Conservation (phyloP, 1,140 invertebrate species). For the Eriosoma lanigerum region DNA sequence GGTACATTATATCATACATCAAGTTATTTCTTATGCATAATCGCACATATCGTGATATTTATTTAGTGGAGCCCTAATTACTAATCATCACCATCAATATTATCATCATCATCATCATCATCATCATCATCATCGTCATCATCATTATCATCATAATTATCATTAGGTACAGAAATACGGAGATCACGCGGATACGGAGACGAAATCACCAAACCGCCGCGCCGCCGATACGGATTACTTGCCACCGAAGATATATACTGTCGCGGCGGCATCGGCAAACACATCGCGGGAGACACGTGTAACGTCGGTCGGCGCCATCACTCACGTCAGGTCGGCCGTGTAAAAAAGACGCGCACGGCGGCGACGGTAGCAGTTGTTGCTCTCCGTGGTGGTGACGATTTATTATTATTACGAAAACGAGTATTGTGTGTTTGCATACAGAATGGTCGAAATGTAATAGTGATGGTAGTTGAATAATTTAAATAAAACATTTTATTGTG, state of each 20-base stretch:
- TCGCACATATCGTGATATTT: no score
- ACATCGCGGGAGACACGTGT: background rate
- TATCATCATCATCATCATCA: no score
- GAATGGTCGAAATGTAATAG: no score
- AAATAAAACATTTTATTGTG: no score
- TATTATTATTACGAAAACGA: conserved; percentile 9
- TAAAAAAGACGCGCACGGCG: conserved; percentile 25
- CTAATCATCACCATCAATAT: no score
- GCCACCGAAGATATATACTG: conserved; percentile 34
- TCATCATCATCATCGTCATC: no score
- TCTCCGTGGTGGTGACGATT: background rate
- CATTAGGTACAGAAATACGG: no score
- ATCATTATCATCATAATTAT: no score
- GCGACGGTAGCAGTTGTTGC: background rate
- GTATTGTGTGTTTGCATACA: background rate
- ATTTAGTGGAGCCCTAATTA: no score
- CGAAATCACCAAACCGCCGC: background rate
- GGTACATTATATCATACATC: no score
- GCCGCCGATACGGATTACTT: conserved; percentile 35
- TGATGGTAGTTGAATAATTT: no score
- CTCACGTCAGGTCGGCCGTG: conserved; percentile 35
- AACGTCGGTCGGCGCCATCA: conserved; percentile 21
- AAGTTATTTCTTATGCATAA: no score
- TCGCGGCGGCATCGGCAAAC: conserved; percentile 13
- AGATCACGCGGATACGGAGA: background rate